Percentiles rank a stretch among this genome's conserved stretches.
Evolutionary conservation across 2,888 invertebrate genomes (phyloP).

Genomic region (Adelphocoris suturalis): DNA sequence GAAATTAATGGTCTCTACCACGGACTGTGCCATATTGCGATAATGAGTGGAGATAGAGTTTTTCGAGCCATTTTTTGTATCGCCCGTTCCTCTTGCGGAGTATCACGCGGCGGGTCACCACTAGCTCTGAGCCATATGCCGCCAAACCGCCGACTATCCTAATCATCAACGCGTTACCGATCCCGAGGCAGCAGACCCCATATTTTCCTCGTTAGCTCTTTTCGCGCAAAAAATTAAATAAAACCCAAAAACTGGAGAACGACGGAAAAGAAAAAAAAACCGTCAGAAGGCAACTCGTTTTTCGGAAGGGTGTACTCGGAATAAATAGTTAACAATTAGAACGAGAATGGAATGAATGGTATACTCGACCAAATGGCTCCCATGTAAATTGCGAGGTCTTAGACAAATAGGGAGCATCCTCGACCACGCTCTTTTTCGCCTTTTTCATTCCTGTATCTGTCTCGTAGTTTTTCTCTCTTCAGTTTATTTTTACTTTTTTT

Average conservation of each 20-base stretch:
- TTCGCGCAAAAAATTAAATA: neutral
- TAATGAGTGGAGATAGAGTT: neutral
- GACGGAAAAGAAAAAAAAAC: neutral
- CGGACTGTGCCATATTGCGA: neutral
- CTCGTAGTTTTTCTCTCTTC: neutral
- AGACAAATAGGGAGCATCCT: conserved; percentile 57
- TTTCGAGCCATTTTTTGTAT: neutral
- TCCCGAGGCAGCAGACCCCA: conserved; percentile 28
- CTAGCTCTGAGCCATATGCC: conserved; percentile 38
- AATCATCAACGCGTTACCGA: conserved; percentile 64
- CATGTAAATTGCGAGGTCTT: conserved; percentile 54
- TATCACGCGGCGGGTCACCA: neutral
- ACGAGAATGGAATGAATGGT: neutral
- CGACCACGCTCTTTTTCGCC: neutral
- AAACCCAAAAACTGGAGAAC: conserved; percentile 10
- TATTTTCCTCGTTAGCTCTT: conserved; percentile 54
- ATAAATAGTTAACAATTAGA: conserved; percentile 63
- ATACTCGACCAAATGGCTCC: conserved; percentile 28
- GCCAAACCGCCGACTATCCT: conserved; percentile 41
- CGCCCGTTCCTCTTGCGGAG: neutral
- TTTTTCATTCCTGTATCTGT: neutral
- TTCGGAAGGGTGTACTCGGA: neutral
- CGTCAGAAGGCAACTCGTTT: neutral
- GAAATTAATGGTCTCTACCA: neutral
- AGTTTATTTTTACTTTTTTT: neutral